Conservation (phyloP, 2,888 invertebrate species). For the Epirrita christyi region DNA sequence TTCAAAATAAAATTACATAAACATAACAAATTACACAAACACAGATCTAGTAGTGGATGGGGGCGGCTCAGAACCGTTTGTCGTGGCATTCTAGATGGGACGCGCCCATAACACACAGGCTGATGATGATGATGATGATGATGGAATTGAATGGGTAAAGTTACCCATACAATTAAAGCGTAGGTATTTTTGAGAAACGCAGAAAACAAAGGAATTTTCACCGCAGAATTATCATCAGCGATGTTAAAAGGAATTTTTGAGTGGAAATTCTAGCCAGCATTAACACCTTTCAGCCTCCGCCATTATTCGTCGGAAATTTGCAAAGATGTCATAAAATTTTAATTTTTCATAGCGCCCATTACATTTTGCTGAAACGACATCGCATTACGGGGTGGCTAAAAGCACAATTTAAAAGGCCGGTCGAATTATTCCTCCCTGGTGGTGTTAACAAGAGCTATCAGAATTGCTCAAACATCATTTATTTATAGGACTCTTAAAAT, state of each 20-base stretch:
- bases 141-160: too few species aligned
- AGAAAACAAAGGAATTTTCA: constrained; percentile 1
- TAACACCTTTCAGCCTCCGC: constrained; percentile 35
- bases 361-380: constrained; percentile 65
- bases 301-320: constrained; percentile 45
- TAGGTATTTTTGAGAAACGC: neutral
- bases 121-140: too few species aligned
- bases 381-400: constrained; percentile 61
- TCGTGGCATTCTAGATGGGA: too few species aligned
- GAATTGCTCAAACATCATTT: constrained; percentile 22
- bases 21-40: too few species aligned
- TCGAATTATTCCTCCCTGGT: constrained; percentile 56
- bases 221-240: constrained; percentile 23
- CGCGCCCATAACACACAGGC: too few species aligned
- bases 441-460: constrained; percentile 37
- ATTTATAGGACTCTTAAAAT: neutral
- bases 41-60: too few species aligned
- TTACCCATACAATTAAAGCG: neutral
- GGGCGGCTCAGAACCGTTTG: too few species aligned
- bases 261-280: constrained; percentile 36
- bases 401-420: constrained; percentile 68
- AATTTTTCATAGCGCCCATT: constrained; percentile 61
- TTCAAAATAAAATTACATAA: too few species aligned
- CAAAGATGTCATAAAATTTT: constrained; percentile 63
- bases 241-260: constrained; percentile 28